Percentiles rank a stretch among this genome's conserved stretches.
Evolutionary conservation across 2,888 invertebrate genomes (phyloP).

Genomic region (Leptopilina drosophilae): DNA sequence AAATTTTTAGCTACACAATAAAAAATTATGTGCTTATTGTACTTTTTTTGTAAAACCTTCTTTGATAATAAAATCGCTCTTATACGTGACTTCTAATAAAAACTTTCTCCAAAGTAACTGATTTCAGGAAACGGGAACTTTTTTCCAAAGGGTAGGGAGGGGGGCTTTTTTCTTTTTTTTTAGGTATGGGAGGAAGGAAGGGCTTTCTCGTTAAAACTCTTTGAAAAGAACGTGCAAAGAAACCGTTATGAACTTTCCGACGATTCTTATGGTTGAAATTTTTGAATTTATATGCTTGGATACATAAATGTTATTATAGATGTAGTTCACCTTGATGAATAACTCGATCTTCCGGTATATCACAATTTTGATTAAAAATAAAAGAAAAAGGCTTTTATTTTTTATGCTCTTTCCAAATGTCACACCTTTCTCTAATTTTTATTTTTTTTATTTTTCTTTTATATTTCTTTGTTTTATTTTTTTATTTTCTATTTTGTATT

Average conservation of each 20-base stretch:
- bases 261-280: neutral
- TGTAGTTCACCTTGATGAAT: neutral
- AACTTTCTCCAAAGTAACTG: neutral
- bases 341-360: neutral
- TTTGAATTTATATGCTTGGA: neutral
- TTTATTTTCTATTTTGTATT: too few relatives aligned
- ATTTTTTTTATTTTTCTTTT: too few relatives aligned
- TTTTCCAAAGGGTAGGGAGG: neutral
- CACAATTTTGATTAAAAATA: neutral
- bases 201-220: conserved; percentile 20
- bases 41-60: neutral
- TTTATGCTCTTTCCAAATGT: neutral
- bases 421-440: neutral
- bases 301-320: neutral
- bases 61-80: neutral
- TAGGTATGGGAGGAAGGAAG: neutral
- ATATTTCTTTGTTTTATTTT: too few relatives aligned
- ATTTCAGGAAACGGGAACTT: neutral
- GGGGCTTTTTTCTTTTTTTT: conserved; percentile 2
- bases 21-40: neutral
- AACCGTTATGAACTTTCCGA: neutral
- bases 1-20: neutral
- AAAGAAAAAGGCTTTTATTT: neutral
- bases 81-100: conserved; percentile 10
- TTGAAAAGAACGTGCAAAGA: conserved; percentile 12